These are phyloP conservation scores for Lepas anatifera DNA, from an alignment of 2,888 invertebrate species.

Conservation along the genomic window DNA sequence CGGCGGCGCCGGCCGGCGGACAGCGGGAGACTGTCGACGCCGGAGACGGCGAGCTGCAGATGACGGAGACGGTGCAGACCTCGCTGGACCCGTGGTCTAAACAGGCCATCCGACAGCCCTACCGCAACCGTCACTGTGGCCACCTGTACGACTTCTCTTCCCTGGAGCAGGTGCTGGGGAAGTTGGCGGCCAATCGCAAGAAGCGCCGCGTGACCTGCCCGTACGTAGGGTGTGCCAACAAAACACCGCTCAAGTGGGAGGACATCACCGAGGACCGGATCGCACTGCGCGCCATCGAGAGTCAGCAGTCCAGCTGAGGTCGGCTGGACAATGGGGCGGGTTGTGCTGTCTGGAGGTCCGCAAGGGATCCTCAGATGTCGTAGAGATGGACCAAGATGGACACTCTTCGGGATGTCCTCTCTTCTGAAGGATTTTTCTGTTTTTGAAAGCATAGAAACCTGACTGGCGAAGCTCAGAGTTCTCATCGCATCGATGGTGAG, in stretches of 20 bases:
- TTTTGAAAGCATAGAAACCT: too few relatives aligned
- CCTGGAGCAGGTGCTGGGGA: not conserved
- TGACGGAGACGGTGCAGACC: not conserved
- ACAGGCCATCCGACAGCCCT: not conserved
- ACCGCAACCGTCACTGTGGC: not conserved
- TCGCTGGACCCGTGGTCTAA: not conserved
- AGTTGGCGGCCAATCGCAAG: not conserved
- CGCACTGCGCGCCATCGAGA: not conserved
- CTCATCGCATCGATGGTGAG: too few relatives aligned
- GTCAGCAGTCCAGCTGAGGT: too few relatives aligned
- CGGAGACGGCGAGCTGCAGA: not conserved
- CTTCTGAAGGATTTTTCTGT: too few relatives aligned
- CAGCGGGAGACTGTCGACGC: not conserved
- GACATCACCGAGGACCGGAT: not conserved
- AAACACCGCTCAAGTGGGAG: not conserved
- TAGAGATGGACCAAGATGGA: too few relatives aligned
- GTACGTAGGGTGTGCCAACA: conserved; percentile 1
- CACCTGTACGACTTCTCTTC: not conserved
- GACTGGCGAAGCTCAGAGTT: too few relatives aligned
- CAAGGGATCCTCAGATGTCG: too few relatives aligned
- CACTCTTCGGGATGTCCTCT: too few relatives aligned
- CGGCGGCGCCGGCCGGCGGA: too few relatives aligned
- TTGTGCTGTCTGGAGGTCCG: too few relatives aligned
- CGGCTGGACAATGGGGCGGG: too few relatives aligned
- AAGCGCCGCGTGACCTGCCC: not conserved